Evolutionary conservation across 2,113 vertebrate species (phyloP).

Genomic region (Emydura subglobosa): DNA sequence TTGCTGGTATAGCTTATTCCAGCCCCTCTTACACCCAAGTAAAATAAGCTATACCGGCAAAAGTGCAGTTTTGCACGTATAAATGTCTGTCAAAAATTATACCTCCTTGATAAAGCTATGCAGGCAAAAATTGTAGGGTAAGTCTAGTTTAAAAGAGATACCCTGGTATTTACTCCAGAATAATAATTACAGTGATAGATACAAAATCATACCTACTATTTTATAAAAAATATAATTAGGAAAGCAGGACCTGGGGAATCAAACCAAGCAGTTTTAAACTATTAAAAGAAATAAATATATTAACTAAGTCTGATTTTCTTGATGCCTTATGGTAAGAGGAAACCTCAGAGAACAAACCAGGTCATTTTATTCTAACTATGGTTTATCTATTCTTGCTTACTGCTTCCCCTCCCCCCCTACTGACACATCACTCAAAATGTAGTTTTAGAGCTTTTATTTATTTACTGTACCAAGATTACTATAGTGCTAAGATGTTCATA

Average conservation of each 20-base stretch:
- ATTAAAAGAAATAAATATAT: neutral
- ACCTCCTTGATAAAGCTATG: neutral
- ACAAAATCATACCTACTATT: neutral
- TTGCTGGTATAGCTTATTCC: neutral
- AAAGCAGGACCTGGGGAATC: neutral
- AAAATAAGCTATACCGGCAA: neutral
- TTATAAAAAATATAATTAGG: neutral
- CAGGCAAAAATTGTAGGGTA: neutral
- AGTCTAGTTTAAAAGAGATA: neutral
- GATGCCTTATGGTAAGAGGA: neutral
- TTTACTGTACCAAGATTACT: neutral
- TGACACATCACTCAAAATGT: neutral
- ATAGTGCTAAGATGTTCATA: neutral
- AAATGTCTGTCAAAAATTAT: neutral
- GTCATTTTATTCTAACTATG: neutral
- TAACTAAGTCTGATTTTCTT: neutral
- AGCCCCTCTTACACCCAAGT: neutral
- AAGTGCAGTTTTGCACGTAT: neutral
- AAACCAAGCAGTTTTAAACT: neutral
- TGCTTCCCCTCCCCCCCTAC: neutral
- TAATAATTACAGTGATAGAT: neutral
- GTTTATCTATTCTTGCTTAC: neutral
- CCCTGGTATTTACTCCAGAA: neutral
- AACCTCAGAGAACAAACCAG: neutral
- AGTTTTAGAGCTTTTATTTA: slow-evolving; percentile 11